These are phyloP conservation scores for Fringilla coelebs DNA, from an alignment of 2,797 vertebrate genomes.

Conservation along the genomic window DNA sequence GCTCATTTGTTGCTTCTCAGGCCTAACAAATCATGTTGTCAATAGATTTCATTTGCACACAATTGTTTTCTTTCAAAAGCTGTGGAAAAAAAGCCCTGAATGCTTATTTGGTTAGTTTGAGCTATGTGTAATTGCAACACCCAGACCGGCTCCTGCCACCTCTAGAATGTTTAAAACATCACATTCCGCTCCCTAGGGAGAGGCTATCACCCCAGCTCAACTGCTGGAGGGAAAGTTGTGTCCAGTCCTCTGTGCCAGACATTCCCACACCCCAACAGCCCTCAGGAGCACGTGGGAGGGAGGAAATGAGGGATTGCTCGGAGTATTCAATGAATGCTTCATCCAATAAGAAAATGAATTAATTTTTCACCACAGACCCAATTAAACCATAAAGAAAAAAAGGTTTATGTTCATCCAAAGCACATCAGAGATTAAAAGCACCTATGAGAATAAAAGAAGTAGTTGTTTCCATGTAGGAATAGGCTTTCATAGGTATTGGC, in stretches of 20 bases:
- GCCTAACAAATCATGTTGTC: background rate
- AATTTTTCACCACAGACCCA: background rate
- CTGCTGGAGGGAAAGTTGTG: background rate
- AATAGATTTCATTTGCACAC: background rate
- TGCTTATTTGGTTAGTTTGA: background rate
- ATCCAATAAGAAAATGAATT: background rate
- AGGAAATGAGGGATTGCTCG: background rate
- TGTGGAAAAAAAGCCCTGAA: background rate
- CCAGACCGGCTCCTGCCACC: background rate
- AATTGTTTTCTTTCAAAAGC: background rate
- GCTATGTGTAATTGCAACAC: background rate
- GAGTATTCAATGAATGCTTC: background rate
- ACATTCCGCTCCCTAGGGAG: background rate
- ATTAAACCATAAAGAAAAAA: background rate
- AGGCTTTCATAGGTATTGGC: background rate
- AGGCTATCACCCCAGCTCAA: background rate
- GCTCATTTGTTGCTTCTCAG: background rate
- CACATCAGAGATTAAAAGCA: background rate
- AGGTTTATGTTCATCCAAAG: background rate
- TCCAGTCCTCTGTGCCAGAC: background rate
- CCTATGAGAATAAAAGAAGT: background rate
- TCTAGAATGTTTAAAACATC: background rate
- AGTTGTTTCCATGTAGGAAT: background rate
- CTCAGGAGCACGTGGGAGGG: accelerated
- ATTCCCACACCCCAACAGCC: background rate